Evolutionary conservation across 1,140 invertebrate genomes (phyloP).

Genomic region (Trichomalopsis sarcophagae): DNA sequence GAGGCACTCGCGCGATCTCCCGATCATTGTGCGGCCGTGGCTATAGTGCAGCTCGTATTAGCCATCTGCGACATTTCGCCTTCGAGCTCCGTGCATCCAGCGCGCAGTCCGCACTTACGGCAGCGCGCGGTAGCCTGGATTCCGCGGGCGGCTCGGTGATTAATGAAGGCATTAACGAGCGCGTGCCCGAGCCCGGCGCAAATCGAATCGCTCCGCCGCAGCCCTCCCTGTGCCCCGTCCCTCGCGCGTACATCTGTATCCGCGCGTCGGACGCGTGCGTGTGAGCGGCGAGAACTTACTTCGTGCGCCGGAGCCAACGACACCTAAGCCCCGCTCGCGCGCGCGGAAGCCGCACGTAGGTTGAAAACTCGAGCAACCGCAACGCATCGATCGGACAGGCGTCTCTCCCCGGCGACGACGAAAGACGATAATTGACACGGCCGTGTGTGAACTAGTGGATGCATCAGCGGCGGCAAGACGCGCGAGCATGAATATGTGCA

Average conservation of each 20-base stretch:
- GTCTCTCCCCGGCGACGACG: not conserved
- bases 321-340: no score
- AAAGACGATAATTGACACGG: not conserved
- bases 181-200: not conserved
- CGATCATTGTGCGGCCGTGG: not conserved
- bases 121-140: not conserved
- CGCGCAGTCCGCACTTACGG: not conserved
- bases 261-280: not conserved
- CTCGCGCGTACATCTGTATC: no score
- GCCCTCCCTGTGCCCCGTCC: not conserved
- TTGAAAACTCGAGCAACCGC: slow-evolving; percentile 34
- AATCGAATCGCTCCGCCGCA: not conserved
- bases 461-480: not conserved
- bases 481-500: slow-evolving; percentile 43
- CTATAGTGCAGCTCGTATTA: not conserved
- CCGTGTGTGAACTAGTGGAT: no score
- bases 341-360: slow-evolving; percentile 9
- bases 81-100: not conserved
- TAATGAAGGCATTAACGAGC: slow-evolving; percentile 45
- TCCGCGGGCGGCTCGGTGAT: slow-evolving; percentile 31
- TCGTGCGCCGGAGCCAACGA: no score
- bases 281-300: not conserved
- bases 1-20: not conserved
- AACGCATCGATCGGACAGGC: not conserved
- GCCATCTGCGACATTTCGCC: not conserved